Evolutionary conservation across 2,888 invertebrate genomes (phyloP).

Genomic region (Campoplex nolae): DNA sequence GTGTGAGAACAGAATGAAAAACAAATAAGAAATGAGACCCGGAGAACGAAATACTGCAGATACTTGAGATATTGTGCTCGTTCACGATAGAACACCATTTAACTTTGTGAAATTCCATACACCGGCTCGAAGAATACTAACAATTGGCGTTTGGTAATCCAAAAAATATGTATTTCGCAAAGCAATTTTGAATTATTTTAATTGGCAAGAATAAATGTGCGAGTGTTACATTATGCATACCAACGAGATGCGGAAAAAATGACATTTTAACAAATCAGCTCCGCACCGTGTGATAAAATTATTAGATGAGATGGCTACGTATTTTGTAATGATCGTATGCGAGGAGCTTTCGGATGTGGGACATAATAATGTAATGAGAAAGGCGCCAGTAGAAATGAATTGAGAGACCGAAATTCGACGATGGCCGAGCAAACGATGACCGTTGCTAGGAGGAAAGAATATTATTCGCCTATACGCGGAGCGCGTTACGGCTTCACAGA

Average conservation of each 20-base stretch:
- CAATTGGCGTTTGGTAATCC: neutral
- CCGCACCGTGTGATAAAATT: neutral
- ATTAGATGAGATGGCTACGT: neutral
- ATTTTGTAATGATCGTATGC: neutral
- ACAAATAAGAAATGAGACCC: constrained; percentile 17
- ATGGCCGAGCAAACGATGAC: constrained; percentile 59
- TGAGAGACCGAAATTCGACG: constrained; percentile 37
- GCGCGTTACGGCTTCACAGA: constrained; percentile 73
- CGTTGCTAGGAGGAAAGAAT: constrained; percentile 68
- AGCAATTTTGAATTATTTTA: neutral
- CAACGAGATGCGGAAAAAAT: neutral
- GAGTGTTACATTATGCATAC: neutral
- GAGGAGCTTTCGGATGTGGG: neutral
- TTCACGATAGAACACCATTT: constrained; percentile 18
- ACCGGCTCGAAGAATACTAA: neutral
- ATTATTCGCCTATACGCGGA: constrained; percentile 74
- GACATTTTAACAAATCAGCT: neutral
- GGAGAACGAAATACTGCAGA: constrained; percentile 41
- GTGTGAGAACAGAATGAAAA: constrained; percentile 49
- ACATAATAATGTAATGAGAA: neutral
- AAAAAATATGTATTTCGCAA: neutral
- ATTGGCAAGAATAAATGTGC: neutral
- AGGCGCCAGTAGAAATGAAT: too few relatives aligned
- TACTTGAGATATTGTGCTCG: constrained; percentile 6
- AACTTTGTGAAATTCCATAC: constrained; percentile 29